These are phyloP conservation scores for Emmelina monodactyla DNA, from an alignment of 2,888 invertebrate species.

Conservation along the genomic window DNA sequence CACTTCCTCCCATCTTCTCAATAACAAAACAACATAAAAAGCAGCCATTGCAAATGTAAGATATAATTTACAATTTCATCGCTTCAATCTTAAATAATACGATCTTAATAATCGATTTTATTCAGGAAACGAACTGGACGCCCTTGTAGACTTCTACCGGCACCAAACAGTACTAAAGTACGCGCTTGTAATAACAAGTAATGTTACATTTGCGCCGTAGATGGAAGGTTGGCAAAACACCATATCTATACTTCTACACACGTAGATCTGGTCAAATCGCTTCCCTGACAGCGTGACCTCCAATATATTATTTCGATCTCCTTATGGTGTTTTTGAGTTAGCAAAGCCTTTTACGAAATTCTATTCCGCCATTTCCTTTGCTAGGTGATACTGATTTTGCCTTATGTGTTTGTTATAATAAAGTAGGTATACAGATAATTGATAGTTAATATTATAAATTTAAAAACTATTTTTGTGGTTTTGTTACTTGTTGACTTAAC, in stretches of 20 bases:
- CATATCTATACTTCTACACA: conserved; percentile 17
- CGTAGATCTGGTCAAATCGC: background rate
- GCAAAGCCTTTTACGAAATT: background rate
- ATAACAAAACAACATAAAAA: too few relatives aligned
- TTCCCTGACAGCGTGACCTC: background rate
- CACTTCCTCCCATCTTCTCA: too few relatives aligned
- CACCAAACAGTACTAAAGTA: conserved; percentile 20
- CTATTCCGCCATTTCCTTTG: too few relatives aligned
- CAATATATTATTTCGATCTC: background rate
- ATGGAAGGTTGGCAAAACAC: conserved; percentile 29
- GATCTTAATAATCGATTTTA: conserved; percentile 27
- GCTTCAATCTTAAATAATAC: conserved; percentile 17
- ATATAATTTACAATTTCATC: background rate
- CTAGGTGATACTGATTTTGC: too few relatives aligned
- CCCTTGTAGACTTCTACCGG: conserved; percentile 35
- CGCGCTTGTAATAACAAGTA: conserved; percentile 24
- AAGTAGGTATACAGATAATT: too few relatives aligned
- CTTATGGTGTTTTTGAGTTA: background rate
- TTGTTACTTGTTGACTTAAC: too few relatives aligned
- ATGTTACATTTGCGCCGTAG: conserved; percentile 22
- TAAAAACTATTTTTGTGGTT: too few relatives aligned
- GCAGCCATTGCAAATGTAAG: too few relatives aligned
- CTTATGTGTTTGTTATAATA: too few relatives aligned
- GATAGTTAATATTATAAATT: too few relatives aligned
- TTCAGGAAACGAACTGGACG: conserved; percentile 51